Base-by-base conservation (phyloP, 2,113 vertebrate species). In the Porphyrio hochstetteri region DNA sequence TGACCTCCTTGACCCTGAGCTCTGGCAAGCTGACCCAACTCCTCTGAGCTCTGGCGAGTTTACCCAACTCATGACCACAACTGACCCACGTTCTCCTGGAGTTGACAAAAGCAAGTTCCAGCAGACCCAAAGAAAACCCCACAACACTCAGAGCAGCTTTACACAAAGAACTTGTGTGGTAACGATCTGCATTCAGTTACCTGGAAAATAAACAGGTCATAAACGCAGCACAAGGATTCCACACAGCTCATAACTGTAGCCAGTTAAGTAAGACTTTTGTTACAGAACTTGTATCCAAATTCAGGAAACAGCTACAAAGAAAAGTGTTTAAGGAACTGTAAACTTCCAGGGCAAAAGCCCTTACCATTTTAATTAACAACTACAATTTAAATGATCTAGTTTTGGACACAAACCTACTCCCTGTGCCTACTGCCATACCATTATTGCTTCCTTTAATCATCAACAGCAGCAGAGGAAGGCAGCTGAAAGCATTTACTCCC, bases 201-300 rank as follows among this genome's bases (percentile, higher is more conserved):
- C 68, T 83, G 42, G 68, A 92, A 86, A 92, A 50, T 36, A 75
- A 87, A 77, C 28, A 52, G 42, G 76, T 83, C 56, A 72, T 35
- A 86, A 93, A 83, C 85, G 21, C 29, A 90, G 42, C 71, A 90
- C 38, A 59, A 90, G 77, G 78, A 71, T 86, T 92, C 87, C 70
- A 95, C n/a, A 48, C 79, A 63, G 75, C 35, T 70, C 75, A 44
- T 57, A 75, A 65, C 55, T n/a, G 33, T 56, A n/a, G 27, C 61
- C 61, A 68, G 44, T 82, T 76, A 42, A 53, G 29, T 25, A 25
- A 60, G 27, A 38, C 13, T 80, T 81, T 40, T 56, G 27, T 71
- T 81, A 71, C 18, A 61, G 50, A 89, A 76, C 14, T 50, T 4
- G 10, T 15, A 89, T 42, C 68, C 60, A 86, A 85, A 82, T 76